Percentiles rank a stretch among this genome's conserved stretches.
These are phyloP conservation scores for Cerastis leucographa DNA, from an alignment of 2,888 invertebrate species.

Conservation along the genomic window DNA sequence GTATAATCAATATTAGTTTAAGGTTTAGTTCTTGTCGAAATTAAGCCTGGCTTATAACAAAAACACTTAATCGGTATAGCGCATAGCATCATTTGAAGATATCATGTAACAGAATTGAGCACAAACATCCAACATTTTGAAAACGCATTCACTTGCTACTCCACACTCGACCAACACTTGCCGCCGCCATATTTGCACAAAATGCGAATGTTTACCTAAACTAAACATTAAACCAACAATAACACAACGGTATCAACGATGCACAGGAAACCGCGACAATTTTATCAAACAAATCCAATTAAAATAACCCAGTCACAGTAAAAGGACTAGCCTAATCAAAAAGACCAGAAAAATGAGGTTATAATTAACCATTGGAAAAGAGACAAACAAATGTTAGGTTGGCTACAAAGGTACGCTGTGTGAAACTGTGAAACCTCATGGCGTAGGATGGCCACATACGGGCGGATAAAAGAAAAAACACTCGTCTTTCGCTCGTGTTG, in stretches of 20 bases:
- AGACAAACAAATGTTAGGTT: slow-evolving; percentile 51
- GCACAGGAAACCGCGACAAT: slow-evolving; percentile 55
- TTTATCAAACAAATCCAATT: slow-evolving; percentile 61
- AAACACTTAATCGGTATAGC: not conserved
- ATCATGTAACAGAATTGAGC: slow-evolving; percentile 29
- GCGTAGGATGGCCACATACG: slow-evolving; percentile 72
- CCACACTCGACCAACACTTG: not conserved
- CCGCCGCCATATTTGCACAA: slow-evolving; percentile 17
- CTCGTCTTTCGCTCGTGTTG: slow-evolving; percentile 75
- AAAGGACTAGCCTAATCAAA: slow-evolving; percentile 50
- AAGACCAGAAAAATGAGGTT: slow-evolving; percentile 40
- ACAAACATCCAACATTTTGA: slow-evolving; percentile 42
- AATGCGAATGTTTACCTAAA: slow-evolving; percentile 45
- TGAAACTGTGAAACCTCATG: slow-evolving; percentile 55
- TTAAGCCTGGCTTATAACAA: not conserved
- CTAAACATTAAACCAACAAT: slow-evolving; percentile 38
- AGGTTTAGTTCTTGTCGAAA: not conserved
- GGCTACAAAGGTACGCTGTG: slow-evolving; percentile 49
- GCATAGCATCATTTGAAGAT: not conserved
- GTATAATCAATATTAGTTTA: not conserved
- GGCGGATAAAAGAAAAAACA: slow-evolving; percentile 80
- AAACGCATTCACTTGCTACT: slow-evolving; percentile 24
- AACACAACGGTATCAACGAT: slow-evolving; percentile 44
- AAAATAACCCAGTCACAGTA: slow-evolving; percentile 51
- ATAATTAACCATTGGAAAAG: slow-evolving; percentile 56